Evolutionary conservation across 2,888 invertebrate genomes (phyloP).

Genomic region (Drosophila vallismaia): DNA sequence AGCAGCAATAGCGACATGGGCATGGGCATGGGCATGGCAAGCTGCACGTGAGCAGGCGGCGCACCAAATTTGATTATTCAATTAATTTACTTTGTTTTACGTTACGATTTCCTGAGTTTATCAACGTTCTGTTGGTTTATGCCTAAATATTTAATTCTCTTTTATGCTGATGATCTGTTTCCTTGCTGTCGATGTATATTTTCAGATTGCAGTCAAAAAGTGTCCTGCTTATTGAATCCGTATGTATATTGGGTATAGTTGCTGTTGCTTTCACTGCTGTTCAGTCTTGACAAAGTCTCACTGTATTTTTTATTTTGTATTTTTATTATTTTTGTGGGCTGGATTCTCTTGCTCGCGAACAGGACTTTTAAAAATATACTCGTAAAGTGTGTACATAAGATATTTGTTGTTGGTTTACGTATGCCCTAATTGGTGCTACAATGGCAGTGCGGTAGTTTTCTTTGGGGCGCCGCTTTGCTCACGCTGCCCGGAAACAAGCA

Average conservation of each 20-base stretch:
- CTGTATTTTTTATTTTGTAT: constrained; percentile 32
- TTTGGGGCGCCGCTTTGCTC: constrained; percentile 61
- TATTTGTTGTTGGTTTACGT: constrained; percentile 36
- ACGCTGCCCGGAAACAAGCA: constrained; percentile 36
- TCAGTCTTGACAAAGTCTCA: constrained; percentile 75
- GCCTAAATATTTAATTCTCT: constrained; percentile 32
- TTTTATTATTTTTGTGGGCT: constrained; percentile 43
- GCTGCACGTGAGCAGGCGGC: constrained; percentile 54
- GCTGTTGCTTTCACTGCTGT: constrained; percentile 57
- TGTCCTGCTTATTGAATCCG: constrained; percentile 29
- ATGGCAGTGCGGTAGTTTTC: constrained; percentile 63
- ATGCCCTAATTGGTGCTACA: constrained; percentile 62
- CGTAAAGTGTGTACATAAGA: constrained; percentile 30
- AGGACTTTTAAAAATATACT: constrained; percentile 61
- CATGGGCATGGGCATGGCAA: constrained; percentile 34
- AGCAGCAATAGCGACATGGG: constrained; percentile 27
- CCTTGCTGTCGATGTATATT: constrained; percentile 16
- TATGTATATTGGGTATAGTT: constrained; percentile 23
- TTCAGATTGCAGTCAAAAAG: constrained; percentile 48
- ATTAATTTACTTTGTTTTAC: constrained; percentile 44
- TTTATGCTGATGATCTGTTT: constrained; percentile 22
- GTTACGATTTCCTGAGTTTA: constrained; percentile 69
- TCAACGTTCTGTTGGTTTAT: constrained; percentile 26
- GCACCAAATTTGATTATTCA: constrained; percentile 47
- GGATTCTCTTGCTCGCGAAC: constrained; percentile 50